Evolutionary conservation across 2,113 vertebrate species (phyloP).

Genomic region (Catharus fuscescens): DNA sequence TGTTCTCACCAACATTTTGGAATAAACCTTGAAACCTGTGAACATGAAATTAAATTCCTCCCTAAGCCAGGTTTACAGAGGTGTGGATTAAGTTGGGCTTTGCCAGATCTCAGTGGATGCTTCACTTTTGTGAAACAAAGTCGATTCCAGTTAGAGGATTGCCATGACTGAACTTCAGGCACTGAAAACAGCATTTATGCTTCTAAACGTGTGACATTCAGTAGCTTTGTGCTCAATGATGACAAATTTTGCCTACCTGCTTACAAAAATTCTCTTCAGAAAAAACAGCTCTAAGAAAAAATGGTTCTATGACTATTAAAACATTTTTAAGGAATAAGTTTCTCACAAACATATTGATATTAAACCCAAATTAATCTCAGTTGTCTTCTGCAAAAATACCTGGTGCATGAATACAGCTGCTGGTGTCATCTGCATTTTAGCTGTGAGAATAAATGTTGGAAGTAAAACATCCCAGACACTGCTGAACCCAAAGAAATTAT

Average conservation of each 20-base stretch:
- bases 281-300: not conserved
- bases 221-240: not conserved
- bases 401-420: not conserved
- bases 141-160: not conserved
- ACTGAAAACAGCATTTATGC: not conserved
- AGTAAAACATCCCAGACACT: not conserved
- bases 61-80: constrained; percentile 20
- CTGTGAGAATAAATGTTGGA: not conserved
- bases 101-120: not conserved
- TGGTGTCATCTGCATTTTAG: not conserved
- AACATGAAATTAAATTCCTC: constrained; percentile 25
- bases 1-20: not conserved
- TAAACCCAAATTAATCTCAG: not conserved
- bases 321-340: not conserved
- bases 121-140: not conserved
- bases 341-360: not conserved
- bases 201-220: not conserved
- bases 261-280: not conserved
- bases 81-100: not conserved
- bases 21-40: not conserved
- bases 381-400: not conserved
- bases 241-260: not conserved
- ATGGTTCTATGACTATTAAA: not conserved
- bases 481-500: not conserved
- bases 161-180: not conserved